Evolutionary conservation across 2,797 vertebrate species (phyloP).

Genomic region (Vireo griseus): DNA sequence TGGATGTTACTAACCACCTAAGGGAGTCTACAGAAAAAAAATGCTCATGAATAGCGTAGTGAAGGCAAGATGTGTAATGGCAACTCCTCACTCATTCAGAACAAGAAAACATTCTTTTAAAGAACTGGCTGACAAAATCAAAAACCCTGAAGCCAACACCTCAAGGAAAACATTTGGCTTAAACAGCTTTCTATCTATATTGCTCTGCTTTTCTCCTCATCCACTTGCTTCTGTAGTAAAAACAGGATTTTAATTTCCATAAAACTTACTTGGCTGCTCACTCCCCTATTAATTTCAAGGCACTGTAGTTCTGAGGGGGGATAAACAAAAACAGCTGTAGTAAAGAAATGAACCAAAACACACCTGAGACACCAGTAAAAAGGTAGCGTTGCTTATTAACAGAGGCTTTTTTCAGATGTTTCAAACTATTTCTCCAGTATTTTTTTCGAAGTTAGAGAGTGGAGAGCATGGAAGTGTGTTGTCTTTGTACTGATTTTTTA

Average conservation of each 20-base stretch:
- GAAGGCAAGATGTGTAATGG: background rate
- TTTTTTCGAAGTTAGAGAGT: background rate
- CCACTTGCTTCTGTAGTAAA: background rate
- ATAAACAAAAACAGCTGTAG: background rate
- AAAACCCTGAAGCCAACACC: background rate
- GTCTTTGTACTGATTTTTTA: background rate
- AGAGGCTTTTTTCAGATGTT: background rate
- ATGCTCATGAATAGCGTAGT: background rate
- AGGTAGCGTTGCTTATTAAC: background rate
- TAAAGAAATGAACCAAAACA: background rate
- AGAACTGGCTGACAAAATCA: background rate
- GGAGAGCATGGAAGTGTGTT: background rate
- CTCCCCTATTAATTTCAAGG: background rate
- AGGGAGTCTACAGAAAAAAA: background rate
- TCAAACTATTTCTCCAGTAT: background rate
- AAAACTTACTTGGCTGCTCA: background rate
- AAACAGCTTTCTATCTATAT: background rate
- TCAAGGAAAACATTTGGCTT: background rate
- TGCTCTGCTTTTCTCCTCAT: background rate
- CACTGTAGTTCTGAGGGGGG: background rate
- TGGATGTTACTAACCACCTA: slow-evolving; percentile 2
- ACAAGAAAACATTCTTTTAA: background rate
- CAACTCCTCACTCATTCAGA: background rate
- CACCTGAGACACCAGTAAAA: background rate
- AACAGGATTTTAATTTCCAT: background rate